These are phyloP conservation scores for Ceratothoa steindachneri DNA, from an alignment of 2,888 invertebrate species.

Conservation along the genomic window DNA sequence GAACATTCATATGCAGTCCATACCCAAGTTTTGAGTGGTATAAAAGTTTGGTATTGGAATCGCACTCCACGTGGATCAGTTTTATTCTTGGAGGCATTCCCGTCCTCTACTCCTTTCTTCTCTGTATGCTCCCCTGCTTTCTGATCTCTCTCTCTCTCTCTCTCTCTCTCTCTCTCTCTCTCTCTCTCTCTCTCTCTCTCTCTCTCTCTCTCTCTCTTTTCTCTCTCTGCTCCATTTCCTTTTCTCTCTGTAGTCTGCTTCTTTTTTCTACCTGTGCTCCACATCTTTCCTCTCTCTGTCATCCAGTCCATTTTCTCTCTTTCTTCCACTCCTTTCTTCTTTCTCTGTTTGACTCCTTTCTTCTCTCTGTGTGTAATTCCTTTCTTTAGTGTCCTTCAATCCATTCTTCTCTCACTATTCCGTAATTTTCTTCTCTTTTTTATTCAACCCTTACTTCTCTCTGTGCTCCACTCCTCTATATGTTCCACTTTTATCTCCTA, in stretches of 20 bases:
- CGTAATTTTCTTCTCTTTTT: too few species aligned
- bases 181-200: background rate
- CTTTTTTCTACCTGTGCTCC: background rate
- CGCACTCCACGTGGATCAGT: too few species aligned
- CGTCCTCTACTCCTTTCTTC: background rate
- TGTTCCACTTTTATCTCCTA: too few species aligned
- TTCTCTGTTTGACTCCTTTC: too few species aligned
- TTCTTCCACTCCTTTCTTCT: background rate
- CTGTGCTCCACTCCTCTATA: too few species aligned
- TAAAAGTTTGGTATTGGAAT: too few species aligned
- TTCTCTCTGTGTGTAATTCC: too few species aligned
- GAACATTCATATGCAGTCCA: too few species aligned
- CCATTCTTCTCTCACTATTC: too few species aligned
- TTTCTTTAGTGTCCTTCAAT: too few species aligned
- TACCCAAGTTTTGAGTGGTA: too few species aligned
- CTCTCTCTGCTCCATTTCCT: background rate
- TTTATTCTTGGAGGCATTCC: background rate
- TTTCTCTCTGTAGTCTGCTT: background rate
- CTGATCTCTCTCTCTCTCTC: background rate
- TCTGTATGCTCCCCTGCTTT: background rate
- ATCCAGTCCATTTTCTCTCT: background rate
- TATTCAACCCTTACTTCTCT: too few species aligned
- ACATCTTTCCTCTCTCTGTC: background rate
- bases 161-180: background rate
- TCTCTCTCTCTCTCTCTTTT: background rate